Evolutionary conservation across 2,888 invertebrate species (phyloP), one percentile per base, ranked within the genome.

Genomic region (Rotaria socialis): DNA sequence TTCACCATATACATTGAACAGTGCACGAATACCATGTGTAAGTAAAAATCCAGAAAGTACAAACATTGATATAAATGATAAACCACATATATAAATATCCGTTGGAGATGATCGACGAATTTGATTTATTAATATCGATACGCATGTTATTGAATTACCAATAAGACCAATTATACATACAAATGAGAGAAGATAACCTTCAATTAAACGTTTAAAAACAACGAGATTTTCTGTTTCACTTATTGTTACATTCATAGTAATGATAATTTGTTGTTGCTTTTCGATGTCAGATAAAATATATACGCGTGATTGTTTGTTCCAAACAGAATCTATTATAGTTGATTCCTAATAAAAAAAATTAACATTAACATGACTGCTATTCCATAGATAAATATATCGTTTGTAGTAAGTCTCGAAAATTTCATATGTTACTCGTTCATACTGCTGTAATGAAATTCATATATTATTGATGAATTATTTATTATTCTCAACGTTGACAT

Each of bases 91-190:
- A 35, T 35, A 67, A 7, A 27, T 67, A 67, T 67, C 67, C 35
- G 67, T 67, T 35, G 67, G 67, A 35, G 67, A 67, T 35, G 67
- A 67, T 67, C 67, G 67, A 41, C 67, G 67, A 16, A 19, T 7
- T 16, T 19, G 35, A 67, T 67, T 67, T 2, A 7, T 14, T 67
- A 67, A 67, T 27, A 67, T 35, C 19, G 67, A 67, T 67, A 67
- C 7, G 35, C 67, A 67, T 19, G 67, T 67, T 0, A 67, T 19
- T 41, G 67, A 67, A 67, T 67, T 67, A 35, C 67, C 67, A 67
- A 67, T 67, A 19, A 67, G 67, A 67, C 67, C 67, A 35, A 67
- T 35, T 35, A 67, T 67, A 67, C 67, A 67, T 41, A 67, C 67
- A 19, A 16, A 67, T 19, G 67, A 67, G 2, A 67, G 35, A 19